Evolutionary conservation across 2,888 invertebrate species (phyloP).

Genomic region (Pristionchus mayeri): DNA sequence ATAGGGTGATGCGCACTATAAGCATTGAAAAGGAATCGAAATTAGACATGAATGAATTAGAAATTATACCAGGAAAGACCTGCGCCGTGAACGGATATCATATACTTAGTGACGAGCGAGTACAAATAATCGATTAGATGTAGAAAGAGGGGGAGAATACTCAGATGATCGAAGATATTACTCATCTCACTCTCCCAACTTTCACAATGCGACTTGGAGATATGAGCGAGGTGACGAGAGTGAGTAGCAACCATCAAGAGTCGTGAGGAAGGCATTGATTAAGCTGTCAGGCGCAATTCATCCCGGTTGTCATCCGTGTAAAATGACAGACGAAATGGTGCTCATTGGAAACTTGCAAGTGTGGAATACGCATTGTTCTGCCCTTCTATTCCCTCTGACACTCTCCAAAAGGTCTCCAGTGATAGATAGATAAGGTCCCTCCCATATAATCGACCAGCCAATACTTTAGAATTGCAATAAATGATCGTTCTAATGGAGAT

Average conservation of each 20-base stretch:
- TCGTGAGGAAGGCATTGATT: background rate
- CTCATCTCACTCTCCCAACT: background rate
- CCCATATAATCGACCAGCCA: background rate
- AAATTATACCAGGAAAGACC: background rate
- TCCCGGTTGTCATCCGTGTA: too few relatives aligned
- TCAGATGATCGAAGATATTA: background rate
- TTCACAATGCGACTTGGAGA: conserved; percentile 26
- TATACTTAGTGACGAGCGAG: background rate
- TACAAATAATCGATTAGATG: background rate
- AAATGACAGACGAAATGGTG: too few relatives aligned
- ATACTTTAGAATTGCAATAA: background rate
- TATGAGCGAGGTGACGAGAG: background rate
- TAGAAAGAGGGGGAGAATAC: background rate
- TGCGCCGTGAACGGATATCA: background rate
- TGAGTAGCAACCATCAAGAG: background rate
- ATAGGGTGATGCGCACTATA: background rate
- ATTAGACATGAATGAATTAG: background rate
- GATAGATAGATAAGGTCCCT: conserved; percentile 8
- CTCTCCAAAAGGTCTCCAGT: conserved; percentile 21
- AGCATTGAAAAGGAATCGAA: background rate
- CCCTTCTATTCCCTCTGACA: conserved; percentile 1
- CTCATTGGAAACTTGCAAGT: too few relatives aligned
- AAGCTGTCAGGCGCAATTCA: background rate
- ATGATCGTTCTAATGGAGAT: background rate
- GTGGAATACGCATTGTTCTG: background rate